These are phyloP conservation scores for Lasioglossum zephyrum DNA, from an alignment of 2,888 invertebrate species.

Conservation along the genomic window DNA sequence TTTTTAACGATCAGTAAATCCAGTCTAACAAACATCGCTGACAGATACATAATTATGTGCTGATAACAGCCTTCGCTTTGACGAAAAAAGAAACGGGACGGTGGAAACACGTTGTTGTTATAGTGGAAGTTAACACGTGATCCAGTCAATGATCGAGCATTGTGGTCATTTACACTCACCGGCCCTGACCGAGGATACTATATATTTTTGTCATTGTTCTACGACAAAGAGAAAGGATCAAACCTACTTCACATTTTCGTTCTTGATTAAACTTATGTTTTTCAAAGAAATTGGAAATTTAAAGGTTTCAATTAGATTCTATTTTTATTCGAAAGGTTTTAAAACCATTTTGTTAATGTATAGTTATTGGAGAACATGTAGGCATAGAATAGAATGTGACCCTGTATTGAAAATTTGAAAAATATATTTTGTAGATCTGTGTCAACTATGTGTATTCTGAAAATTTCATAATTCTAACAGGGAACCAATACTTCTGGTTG, in stretches of 20 bases:
- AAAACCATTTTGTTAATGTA: no score
- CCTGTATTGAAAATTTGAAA: no score
- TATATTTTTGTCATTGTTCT: conserved; percentile 17
- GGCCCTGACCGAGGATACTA: conserved; percentile 55
- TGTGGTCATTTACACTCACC: conserved; percentile 45
- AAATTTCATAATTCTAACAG: no score
- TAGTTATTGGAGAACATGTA: no score
- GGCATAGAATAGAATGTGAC: no score
- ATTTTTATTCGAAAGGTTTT: no score
- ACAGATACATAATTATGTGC: conserved; percentile 1
- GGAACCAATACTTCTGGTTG: no score
- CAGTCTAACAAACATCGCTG: conserved; percentile 13
- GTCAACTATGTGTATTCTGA: no score
- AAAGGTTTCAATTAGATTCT: not conserved
- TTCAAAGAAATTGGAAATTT: not conserved
- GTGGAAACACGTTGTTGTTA: not conserved
- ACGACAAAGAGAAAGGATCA: no score
- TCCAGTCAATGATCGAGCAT: conserved; percentile 45
- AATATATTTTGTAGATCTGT: no score
- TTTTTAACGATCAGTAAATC: not conserved
- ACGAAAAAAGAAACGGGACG: conserved; percentile 2
- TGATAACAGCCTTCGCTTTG: conserved; percentile 23
- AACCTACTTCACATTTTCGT: not conserved
- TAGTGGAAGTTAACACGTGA: conserved; percentile 45
- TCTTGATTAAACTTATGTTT: not conserved